phyloP scores from a whole-genome alignment of 92 coral and sea anemone genomes.

The Scolanthus callimorphus region DNA sequence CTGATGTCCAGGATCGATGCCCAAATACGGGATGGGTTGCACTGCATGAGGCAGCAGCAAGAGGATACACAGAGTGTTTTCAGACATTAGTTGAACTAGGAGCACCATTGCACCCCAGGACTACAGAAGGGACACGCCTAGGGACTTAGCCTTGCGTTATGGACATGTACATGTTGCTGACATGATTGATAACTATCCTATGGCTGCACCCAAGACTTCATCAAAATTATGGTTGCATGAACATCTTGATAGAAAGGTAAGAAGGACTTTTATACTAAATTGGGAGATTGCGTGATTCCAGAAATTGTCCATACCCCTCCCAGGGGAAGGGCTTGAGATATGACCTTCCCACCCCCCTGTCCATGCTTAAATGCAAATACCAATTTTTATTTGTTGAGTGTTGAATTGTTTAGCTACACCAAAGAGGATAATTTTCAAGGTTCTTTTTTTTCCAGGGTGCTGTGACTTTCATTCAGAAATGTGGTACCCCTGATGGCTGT shows the following conservation, averaged over 20 bases:
- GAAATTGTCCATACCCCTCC: no score
- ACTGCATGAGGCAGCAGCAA: conserved; percentile 82
- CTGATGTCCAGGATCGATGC: conserved; percentile 89
- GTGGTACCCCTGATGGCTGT: conserved; percentile 86
- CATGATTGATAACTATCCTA: conserved; percentile 68
- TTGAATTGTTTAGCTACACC: no score
- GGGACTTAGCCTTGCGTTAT: conserved; percentile 83
- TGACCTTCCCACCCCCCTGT: no score
- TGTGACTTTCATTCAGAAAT: conserved; percentile 64
- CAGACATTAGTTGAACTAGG: conserved; percentile 72
- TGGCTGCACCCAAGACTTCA: conserved; percentile 75
- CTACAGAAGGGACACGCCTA: conserved; percentile 95
- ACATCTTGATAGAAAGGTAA: conserved; percentile 95
- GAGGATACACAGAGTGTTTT: conserved; percentile 79
- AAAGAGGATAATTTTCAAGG: no score
- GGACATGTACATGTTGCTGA: conserved; percentile 76
- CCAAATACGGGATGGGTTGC: conserved; percentile 85
- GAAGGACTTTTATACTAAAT: no score
- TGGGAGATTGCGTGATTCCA: no score
- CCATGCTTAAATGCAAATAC: no score
- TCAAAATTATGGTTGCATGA: conserved; percentile 88
- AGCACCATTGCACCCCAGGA: conserved; percentile 92
- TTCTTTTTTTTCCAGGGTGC: conserved; percentile 54
- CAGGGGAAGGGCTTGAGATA: no score
- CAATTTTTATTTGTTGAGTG: no score